These are phyloP conservation scores for Cassiopea xamachana DNA, from an alignment of 30 jellyfish, hydroid and myxozoan genomes.

Conservation along the genomic window DNA sequence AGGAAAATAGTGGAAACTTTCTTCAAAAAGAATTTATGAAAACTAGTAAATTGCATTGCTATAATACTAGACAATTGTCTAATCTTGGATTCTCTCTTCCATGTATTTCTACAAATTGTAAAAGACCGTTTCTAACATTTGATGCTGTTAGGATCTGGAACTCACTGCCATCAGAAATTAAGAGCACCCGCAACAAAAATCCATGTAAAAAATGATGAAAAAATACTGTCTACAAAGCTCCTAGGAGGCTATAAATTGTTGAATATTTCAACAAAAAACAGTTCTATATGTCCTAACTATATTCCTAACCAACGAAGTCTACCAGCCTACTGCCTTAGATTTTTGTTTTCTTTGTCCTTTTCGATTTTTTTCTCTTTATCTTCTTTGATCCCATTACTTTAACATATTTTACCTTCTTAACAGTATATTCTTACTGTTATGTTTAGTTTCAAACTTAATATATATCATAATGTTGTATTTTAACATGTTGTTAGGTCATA, in stretches of 20 bases:
- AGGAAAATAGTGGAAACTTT: neutral
- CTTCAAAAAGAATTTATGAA: conserved; percentile 30
- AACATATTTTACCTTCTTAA: neutral
- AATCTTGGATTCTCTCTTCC: conserved; percentile 27
- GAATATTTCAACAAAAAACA: neutral
- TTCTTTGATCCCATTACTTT: neutral
- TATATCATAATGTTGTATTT: conserved; percentile 2
- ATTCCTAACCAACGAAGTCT: neutral
- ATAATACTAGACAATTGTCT: conserved; percentile 43
- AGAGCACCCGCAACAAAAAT: conserved; percentile 8
- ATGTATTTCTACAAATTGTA: conserved; percentile 36
- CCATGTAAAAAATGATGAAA: conserved; percentile 16
- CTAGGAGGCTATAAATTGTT: neutral
- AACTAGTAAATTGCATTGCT: conserved; percentile 35
- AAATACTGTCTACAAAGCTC: neutral
- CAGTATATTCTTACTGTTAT: neutral
- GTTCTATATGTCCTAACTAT: neutral
- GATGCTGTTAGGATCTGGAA: conserved; percentile 53
- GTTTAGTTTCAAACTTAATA: conserved; percentile 1
- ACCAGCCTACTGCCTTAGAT: neutral
- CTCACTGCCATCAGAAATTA: conserved; percentile 45
- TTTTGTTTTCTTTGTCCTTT: neutral
- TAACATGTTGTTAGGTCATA: conserved; percentile 13
- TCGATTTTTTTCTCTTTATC: neutral
- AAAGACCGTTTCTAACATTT: conserved; percentile 48